phyloP scores from a whole-genome alignment of 2,888 invertebrate species.

The Xanthorhoe spadicearia region DNA sequence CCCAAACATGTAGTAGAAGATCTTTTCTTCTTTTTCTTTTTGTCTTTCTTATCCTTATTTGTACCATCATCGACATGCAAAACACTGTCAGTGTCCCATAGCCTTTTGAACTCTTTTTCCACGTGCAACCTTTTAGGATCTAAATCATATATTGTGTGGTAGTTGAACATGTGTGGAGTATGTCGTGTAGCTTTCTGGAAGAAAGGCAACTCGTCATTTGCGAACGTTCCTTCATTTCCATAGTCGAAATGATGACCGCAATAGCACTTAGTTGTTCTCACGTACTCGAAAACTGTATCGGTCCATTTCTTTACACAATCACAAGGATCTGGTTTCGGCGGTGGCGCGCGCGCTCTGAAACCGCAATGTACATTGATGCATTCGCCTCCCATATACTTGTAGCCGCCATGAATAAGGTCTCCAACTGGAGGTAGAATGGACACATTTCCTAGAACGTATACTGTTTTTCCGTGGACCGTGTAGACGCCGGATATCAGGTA shows the following conservation, averaged over 20 bases:
- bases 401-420: slow-evolving; percentile 73
- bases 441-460: slow-evolving; percentile 64
- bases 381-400: slow-evolving; percentile 51
- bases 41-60: slow-evolving; percentile 55
- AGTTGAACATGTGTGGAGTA: slow-evolving; percentile 61
- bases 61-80: slow-evolving; percentile 56
- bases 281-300: slow-evolving; percentile 59
- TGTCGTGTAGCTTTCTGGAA: slow-evolving; percentile 66
- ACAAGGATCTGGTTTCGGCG: slow-evolving; percentile 59
- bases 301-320: slow-evolving; percentile 71
- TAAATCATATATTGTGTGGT: slow-evolving; percentile 68
- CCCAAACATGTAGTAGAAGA: slow-evolving; percentile 65
- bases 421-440: slow-evolving; percentile 62
- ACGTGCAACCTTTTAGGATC: slow-evolving; percentile 62
- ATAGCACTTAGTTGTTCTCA: slow-evolving; percentile 66
- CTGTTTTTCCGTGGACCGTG: slow-evolving; percentile 58
- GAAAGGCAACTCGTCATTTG: slow-evolving; percentile 64
- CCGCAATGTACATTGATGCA: slow-evolving; percentile 68
- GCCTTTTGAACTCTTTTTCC: slow-evolving; percentile 66
- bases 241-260: slow-evolving; percentile 73
- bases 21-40: slow-evolving; percentile 55
- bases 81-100: slow-evolving; percentile 73
- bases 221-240: slow-evolving; percentile 64
- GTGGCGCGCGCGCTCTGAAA: slow-evolving; percentile 56
- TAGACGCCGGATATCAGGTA: slow-evolving; percentile 68